Conservation (phyloP, 2,113 vertebrate genomes). For the Chionis minor region DNA sequence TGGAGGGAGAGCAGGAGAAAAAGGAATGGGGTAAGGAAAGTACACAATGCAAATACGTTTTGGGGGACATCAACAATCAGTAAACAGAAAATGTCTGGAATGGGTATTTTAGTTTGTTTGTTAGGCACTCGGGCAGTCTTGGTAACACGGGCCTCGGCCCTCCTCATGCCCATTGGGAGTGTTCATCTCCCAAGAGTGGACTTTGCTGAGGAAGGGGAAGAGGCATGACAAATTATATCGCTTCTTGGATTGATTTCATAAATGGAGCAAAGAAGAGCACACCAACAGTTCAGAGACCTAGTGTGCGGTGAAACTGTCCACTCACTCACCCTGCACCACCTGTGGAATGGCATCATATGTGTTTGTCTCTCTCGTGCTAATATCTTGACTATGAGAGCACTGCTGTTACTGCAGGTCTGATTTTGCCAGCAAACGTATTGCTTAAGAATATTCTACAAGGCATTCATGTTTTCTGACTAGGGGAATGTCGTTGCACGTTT, state of each 20-base stretch:
- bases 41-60: not conserved
- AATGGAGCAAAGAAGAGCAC: not conserved
- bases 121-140: not conserved
- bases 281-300: not conserved
- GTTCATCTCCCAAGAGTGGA: rapidly evolving
- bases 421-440: not conserved
- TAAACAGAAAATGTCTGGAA: not conserved
- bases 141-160: rapidly evolving
- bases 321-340: not conserved
- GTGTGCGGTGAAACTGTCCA: not conserved
- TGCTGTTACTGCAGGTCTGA: not conserved
- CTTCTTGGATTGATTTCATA: not conserved
- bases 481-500: not conserved
- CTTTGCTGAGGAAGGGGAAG: not conserved
- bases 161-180: not conserved
- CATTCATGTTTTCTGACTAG: not conserved
- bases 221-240: not conserved
- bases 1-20: not conserved
- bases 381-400: not conserved
- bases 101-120: not conserved
- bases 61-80: not conserved
- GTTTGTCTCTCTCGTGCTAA: not conserved
- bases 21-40: not conserved
- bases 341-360: not conserved
- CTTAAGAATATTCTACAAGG: not conserved